Evolutionary conservation across 2,113 vertebrate genomes (phyloP).

Genomic region (Melanotaenia duboulayi): DNA sequence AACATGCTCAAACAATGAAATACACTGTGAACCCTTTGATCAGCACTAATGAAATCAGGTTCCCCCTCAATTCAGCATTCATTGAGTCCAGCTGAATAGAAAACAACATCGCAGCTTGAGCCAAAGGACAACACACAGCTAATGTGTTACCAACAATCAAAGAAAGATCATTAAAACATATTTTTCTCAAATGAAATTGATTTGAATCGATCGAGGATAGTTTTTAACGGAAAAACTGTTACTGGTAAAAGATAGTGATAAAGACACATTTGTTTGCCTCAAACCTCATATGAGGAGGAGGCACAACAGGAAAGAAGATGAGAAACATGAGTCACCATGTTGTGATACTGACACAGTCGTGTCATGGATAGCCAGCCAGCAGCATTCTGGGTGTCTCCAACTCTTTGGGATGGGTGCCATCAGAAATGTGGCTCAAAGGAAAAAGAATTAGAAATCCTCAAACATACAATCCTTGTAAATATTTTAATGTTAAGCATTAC

Average conservation of each 20-base stretch:
- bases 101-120: conserved; percentile 30
- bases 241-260: conserved; percentile 15
- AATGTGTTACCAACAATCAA: conserved; percentile 20
- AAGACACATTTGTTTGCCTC: conserved; percentile 16
- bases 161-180: neutral
- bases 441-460: conserved; percentile 9
- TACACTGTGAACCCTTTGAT: conserved; percentile 68
- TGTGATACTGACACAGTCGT: conserved; percentile 58
- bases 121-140: conserved; percentile 25
- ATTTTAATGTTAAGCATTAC: conserved; percentile 9
- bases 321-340: conserved; percentile 63
- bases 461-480: neutral
- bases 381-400: conserved; percentile 31
- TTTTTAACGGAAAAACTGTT: conserved; percentile 5
- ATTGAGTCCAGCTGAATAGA: conserved; percentile 49
- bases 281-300: conserved; percentile 49
- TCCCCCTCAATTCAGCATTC: conserved; percentile 41
- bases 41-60: conserved; percentile 65
- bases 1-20: conserved; percentile 49
- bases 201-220: neutral
- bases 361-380: conserved; percentile 53
- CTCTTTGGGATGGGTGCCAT: conserved; percentile 19
- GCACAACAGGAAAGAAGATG: conserved; percentile 50
- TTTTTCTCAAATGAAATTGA: neutral
- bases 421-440: conserved; percentile 16